Conservation (phyloP, 2,888 invertebrate genomes). For the Lithophane ornitopus region DNA sequence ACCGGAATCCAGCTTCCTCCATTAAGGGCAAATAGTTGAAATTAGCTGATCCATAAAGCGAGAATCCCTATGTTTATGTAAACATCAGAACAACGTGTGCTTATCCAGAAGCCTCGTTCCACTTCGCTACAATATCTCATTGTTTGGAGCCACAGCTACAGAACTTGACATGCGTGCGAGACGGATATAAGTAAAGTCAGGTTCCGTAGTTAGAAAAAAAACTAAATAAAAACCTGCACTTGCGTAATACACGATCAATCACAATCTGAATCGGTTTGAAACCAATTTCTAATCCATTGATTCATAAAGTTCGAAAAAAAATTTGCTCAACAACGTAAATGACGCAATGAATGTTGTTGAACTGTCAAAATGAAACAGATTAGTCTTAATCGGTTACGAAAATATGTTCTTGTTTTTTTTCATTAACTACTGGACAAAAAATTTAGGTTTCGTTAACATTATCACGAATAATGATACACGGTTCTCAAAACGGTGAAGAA, state of each 20-base stretch:
- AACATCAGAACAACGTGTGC: conserved; percentile 48
- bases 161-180: not conserved
- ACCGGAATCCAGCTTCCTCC: conserved; percentile 28
- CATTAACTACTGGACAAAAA: not conserved
- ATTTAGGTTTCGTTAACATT: too few species aligned
- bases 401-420: too few species aligned
- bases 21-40: conserved; percentile 31
- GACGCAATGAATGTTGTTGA: too few species aligned
- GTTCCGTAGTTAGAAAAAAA: conserved; percentile 34
- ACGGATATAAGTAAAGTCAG: not conserved
- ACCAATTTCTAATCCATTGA: too few species aligned
- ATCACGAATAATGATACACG: too few species aligned
- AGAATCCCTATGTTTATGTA: conserved; percentile 34
- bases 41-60: conserved; percentile 51
- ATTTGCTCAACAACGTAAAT: too few species aligned
- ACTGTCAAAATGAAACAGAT: too few species aligned
- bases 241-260: too few species aligned
- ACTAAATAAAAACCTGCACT: not conserved
- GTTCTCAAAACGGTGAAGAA: too few species aligned
- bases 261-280: too few species aligned
- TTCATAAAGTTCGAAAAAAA: too few species aligned
- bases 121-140: conserved; percentile 66
- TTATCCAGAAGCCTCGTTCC: conserved; percentile 56
- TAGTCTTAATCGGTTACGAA: too few species aligned
- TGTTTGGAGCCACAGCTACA: conserved; percentile 64